Evolutionary conservation across 2,888 invertebrate species (phyloP).

Genomic region (Ditylenchus weischeri): DNA sequence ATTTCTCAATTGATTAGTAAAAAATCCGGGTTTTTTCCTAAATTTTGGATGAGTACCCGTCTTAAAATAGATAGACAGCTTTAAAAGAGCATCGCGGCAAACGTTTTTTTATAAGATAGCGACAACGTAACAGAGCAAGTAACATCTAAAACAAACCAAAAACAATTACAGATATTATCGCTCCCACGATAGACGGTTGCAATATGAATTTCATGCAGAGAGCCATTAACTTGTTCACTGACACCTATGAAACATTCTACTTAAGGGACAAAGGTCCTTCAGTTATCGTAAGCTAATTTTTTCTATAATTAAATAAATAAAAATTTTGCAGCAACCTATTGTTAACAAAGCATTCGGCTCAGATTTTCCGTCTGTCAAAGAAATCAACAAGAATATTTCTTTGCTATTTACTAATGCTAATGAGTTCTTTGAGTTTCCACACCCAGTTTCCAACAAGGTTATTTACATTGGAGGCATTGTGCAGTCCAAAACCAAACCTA

Average conservation of each 20-base stretch:
- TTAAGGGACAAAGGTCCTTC: not conserved
- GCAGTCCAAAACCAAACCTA: slow-evolving; percentile 3
- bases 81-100: too few species aligned
- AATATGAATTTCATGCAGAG: not conserved
- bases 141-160: too few species aligned
- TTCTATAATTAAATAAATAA: too few species aligned
- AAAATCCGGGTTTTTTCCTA: too few species aligned
- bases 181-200: not conserved
- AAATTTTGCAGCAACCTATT: not conserved
- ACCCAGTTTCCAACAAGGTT: slow-evolving; percentile 23
- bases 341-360: slow-evolving; percentile 13
- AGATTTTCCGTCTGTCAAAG: slow-evolving; percentile 18
- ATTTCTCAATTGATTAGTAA: too few species aligned
- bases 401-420: slow-evolving; percentile 21
- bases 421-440: slow-evolving; percentile 15
- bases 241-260: not conserved
- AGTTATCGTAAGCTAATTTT: not conserved
- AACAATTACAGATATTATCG: not conserved
- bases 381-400: slow-evolving; percentile 21
- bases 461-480: slow-evolving; percentile 26
- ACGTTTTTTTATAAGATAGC: too few species aligned
- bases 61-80: too few species aligned
- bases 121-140: too few species aligned
- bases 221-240: not conserved
- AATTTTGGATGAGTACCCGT: too few species aligned